A percentile compares a stretch with the other conserved stretches of the same genome.
Evolutionary conservation across 2,888 invertebrate genomes (phyloP).

Genomic region (Tenthredo notha): DNA sequence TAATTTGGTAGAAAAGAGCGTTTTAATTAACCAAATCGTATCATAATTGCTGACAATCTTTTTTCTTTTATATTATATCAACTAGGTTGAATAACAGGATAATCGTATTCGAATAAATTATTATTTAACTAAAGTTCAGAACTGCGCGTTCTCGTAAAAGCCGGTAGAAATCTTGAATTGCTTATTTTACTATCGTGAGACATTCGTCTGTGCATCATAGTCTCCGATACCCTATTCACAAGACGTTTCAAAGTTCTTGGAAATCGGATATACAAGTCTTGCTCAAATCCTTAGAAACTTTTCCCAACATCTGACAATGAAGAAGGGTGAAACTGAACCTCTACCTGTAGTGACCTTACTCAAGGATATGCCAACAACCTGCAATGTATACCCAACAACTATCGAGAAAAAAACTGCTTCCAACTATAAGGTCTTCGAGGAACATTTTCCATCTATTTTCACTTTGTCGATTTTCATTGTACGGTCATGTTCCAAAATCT

Average conservation of each 20-base stretch:
- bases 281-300: slow-evolving; percentile 5
- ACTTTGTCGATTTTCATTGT: not conserved
- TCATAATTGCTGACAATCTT: not conserved
- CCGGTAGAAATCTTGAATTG: not conserved
- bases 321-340: not conserved
- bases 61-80: not conserved
- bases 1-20: not conserved
- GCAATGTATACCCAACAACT: not conserved
- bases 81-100: not conserved
- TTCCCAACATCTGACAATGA: not conserved
- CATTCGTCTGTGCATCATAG: not conserved
- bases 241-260: not conserved
- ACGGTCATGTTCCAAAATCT: not conserved
- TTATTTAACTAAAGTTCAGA: not conserved
- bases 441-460: not conserved
- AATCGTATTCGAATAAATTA: not conserved
- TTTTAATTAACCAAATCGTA: not conserved
- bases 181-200: not conserved
- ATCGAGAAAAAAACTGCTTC: not conserved
- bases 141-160: not conserved
- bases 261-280: not conserved
- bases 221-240: not conserved
- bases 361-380: slow-evolving; percentile 1
- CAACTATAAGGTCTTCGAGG: not conserved
- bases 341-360: not conserved